Base-by-base conservation (phyloP, 1,140 invertebrate species). In the Drosophila malerkotliana region DNA sequence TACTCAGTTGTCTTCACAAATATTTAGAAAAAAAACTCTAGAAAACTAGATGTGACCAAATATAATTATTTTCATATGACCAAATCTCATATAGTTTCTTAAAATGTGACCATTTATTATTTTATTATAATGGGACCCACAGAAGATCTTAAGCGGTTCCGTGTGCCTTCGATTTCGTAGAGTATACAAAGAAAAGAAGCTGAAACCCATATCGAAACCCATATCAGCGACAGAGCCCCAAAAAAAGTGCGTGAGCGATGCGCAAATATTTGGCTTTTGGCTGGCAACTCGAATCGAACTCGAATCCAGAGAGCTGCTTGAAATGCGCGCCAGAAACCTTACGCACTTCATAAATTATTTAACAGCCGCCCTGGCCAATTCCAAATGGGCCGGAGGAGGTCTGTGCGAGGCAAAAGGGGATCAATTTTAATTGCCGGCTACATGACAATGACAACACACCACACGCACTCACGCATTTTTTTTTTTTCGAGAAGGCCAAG, bases 261-360 rank as follows among this genome's bases (percentile, higher is more conserved):
- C 62, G 58, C 52, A 75, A 80, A 84, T 58, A 81, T 55, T 71
- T 71, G 55, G 18, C 28, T 59, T 62, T 67, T 49, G 53, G 41
- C 28, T 45, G 52, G 41, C 49, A 10, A 15, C 12, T 41, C 12
- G 39, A 14, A n/a, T 14, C 14, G 39, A 14, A 41, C 14, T 62
- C 28, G 54, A 54, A 56, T 52, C 26, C 32, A 12, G 48, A 37
- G 52, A 62, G 44, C 79, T 87, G 78, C 78, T 85, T 85, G 74
- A 87, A 81, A 85, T 85, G 81, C 81, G 83, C 75, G 59, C 58
- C 82, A 77, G 60, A 82, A 63, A 78, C 81, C 66, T 72, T 85
- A 85, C 81, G 81, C 81, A 85, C 81, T 87, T 85, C 82, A 85
- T 85, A 85, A 85, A 85, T 85, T 85, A 85, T 85, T 85, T 78